Evolutionary conservation across 2,113 vertebrate species (phyloP), one percentile per base, ranked within the genome.

Genomic region (Entelurus aequoreus): DNA sequence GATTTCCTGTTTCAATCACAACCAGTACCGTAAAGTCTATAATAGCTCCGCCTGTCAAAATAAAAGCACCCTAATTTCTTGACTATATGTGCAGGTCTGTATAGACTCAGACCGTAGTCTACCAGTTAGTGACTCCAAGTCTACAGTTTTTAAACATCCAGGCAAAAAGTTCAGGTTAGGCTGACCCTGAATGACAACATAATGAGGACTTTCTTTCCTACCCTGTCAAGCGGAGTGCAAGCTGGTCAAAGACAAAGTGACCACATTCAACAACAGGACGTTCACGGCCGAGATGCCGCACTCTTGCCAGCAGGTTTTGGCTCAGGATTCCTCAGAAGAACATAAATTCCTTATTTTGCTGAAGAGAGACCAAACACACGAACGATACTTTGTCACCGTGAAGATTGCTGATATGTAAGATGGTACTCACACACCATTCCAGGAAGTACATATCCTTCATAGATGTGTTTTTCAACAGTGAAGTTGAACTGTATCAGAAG

Each of bases 301-400:
- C 67, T 87, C 85, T n/a, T 94, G 92, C 79, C 76, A 84, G 81
- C 91, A 94, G 28, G 72, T 94, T 61, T 70, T 94, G 77, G 85
- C 84, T 47, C 90, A 92, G 65, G 94, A 94, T 66, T 92, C 92
- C 53, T 92, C 88, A 15, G 4, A 71, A 42, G 90, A 93, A 64
- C 76, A 90, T 44, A 93, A 92, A 74, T 94, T 93, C 72, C 63
- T 93, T 48, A 86, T 94, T 72, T 81, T 88, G 66, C 58, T 89
- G 62, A 94, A 88, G 85, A 91, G 76, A 68, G 87, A 78, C 54
- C 53, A 70, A 48, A n/a, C 76, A 58, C 6, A 74, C 59, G 65
- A 88, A 9, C 38, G 86, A 21, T 89, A 62, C 56, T 67, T 76
- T 59, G 54, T 93, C 71, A 88, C 68, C 36, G 58, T 94, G 61